Base-by-base conservation (phyloP, 1,140 invertebrate species). In the Danaus melanippus region DNA sequence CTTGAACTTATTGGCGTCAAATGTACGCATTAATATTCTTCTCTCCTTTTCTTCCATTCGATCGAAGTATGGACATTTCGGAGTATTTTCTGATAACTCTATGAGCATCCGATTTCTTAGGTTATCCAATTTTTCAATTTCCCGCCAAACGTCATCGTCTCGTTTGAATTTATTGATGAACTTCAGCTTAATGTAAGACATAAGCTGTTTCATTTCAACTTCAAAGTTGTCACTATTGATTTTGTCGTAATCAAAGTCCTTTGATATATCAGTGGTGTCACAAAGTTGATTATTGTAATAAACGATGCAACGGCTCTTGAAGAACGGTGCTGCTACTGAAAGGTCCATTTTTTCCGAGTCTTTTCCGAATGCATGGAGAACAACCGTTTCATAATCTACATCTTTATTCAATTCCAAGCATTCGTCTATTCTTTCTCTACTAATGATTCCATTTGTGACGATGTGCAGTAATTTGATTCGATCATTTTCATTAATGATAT, bases 311-410 rank as follows among this genome's bases (percentile, higher is more conserved):
- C 39, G 52, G 9, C 53, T 60, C 15, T 71, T 71, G 41, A 71
- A 64, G 11, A 71, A 71, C 9, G 69, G 66, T n/a, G 69, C 53
- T 43, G 62, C 66, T 46, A 69, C 67, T 9, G 67, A 69, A 46
- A 67, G 52, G 9, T 69, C 56, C 0, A 69, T 58, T 11, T 21
- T 1, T 12, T 46, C 9, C 11, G 32, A 7, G 1, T 47, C 0
- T 44, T 62, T 41, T 51, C 62, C 59, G 11, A 61, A 63, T 9
- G 60, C 68, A 12, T 67, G 62, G 12, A 67, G 65, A 49, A 70
- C 68, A 12, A 67, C 60, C 7, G 43, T 60, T 59, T 67, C 65
- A 39, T 70, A 70, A 46, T 62, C 9, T 46, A 67, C 63, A 46
- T 70, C 42, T 32, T 42, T 42, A 17, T 70, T 70, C 10, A 57